These are phyloP conservation scores for Gymnocephalus cernua DNA, from an alignment of 2,113 vertebrate genomes.

Conservation along the genomic window DNA sequence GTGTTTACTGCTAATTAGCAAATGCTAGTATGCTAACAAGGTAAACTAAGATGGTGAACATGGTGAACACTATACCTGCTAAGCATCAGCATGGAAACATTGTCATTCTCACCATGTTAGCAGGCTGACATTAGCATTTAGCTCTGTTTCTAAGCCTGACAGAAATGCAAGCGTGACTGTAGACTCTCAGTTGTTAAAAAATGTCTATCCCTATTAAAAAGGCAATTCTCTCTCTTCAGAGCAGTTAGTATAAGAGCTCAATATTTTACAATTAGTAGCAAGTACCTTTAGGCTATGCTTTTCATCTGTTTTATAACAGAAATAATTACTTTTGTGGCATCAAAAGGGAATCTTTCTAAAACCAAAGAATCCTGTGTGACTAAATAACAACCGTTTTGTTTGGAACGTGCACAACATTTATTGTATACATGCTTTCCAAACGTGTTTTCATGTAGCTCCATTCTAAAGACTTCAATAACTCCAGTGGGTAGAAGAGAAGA, in stretches of 20 bases:
- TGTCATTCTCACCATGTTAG: background rate
- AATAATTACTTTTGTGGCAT: background rate
- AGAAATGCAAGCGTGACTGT: background rate
- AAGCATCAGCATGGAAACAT: background rate
- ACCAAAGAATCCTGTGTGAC: background rate
- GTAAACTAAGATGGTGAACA: background rate
- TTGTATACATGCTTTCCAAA: background rate
- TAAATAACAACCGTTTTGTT: background rate
- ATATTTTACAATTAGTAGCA: background rate
- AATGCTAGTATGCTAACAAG: background rate
- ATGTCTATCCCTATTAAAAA: background rate
- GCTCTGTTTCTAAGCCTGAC: background rate
- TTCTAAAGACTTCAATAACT: constrained; percentile 3
- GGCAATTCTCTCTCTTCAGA: background rate
- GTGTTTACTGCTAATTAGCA: background rate
- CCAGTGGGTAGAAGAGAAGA: constrained; percentile 31
- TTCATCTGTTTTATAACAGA: background rate
- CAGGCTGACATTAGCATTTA: background rate
- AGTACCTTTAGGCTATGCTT: background rate
- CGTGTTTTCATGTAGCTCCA: background rate
- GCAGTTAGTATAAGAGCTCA: background rate
- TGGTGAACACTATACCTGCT: background rate
- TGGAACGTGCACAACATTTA: background rate
- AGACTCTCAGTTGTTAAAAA: background rate
- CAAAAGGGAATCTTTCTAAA: background rate